Percentiles rank a stretch among this genome's conserved stretches.
Evolutionary conservation across 2,888 invertebrate species (phyloP).

Genomic region (Liopterus haemorrhoidalis): DNA sequence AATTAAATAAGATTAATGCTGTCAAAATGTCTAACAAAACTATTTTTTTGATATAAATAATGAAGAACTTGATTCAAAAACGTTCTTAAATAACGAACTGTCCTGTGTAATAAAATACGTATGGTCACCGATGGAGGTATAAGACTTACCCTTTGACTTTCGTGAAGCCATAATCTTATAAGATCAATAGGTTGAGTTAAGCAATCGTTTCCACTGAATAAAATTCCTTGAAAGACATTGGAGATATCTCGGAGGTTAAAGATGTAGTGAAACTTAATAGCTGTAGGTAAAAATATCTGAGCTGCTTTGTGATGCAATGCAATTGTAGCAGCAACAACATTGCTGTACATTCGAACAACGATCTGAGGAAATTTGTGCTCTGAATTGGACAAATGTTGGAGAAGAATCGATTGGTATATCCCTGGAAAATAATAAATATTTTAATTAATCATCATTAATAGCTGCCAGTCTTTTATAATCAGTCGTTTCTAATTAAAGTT

Average conservation of each 20-base stretch:
- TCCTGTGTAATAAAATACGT: no score
- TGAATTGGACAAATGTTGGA: conserved; percentile 76
- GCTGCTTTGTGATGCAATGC: conserved; percentile 80
- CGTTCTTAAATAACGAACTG: no score
- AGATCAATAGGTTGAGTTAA: conserved; percentile 73
- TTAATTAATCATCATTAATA: no score
- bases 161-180: conserved; percentile 88
- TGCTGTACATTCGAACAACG: conserved; percentile 62
- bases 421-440: conserved; percentile 63
- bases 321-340: conserved; percentile 76
- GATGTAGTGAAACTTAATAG: conserved; percentile 93
- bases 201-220: conserved; percentile 87
- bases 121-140: no score
- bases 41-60: no score
- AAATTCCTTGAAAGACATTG: conserved; percentile 90
- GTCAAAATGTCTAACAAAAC: no score
- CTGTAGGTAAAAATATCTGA: conserved; percentile 88
- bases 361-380: conserved; percentile 70
- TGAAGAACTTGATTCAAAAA: no score
- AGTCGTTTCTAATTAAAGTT: no score
- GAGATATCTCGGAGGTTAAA: conserved; percentile 93
- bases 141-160: conserved; percentile 85
- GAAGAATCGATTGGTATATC: conserved; percentile 84
- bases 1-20: no score
- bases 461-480: no score